Percentiles rank a stretch among this genome's conserved stretches.
These are phyloP conservation scores for Charaxes varanes DNA, from an alignment of 1,140 invertebrate genomes.

Conservation along the genomic window DNA sequence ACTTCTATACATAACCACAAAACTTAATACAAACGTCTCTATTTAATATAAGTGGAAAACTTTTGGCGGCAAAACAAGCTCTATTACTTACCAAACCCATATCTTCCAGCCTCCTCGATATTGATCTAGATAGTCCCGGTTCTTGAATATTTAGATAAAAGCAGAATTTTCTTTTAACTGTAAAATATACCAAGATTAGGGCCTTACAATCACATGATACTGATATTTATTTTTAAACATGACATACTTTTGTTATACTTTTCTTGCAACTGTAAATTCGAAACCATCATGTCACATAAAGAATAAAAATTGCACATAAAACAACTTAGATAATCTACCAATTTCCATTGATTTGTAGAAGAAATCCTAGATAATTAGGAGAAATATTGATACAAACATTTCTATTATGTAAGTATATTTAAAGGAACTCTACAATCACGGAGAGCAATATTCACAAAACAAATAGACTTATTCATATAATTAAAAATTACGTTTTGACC, in stretches of 20 bases:
- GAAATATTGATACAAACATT: conserved; percentile 7
- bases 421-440: conserved; percentile 4
- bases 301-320: conserved; percentile 19
- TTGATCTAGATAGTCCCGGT: conserved; percentile 74
- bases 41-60: conserved; percentile 20
- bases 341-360: conserved; percentile 5
- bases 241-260: conserved; percentile 59
- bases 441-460: conserved; percentile 12
- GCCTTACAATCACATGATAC: conserved; percentile 14
- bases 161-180: conserved; percentile 74
- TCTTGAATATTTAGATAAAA: conserved; percentile 84
- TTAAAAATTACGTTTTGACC: conserved; percentile 51
- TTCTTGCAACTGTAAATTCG: conserved; percentile 56
- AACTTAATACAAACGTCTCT: conserved; percentile 27
- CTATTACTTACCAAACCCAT: conserved; percentile 79
- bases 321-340: conserved; percentile 14
- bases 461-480: conserved; percentile 15
- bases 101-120: conserved; percentile 79
- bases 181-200: conserved; percentile 21
- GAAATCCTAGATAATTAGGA: background rate
- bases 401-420: conserved; percentile 6
- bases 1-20: conserved; percentile 40
- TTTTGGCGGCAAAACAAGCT: conserved; percentile 45
- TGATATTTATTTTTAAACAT: conserved; percentile 28
- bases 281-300: conserved; percentile 48